Base-by-base conservation (phyloP, 2,113 vertebrate genomes). In the Patagioenas fasciata region DNA sequence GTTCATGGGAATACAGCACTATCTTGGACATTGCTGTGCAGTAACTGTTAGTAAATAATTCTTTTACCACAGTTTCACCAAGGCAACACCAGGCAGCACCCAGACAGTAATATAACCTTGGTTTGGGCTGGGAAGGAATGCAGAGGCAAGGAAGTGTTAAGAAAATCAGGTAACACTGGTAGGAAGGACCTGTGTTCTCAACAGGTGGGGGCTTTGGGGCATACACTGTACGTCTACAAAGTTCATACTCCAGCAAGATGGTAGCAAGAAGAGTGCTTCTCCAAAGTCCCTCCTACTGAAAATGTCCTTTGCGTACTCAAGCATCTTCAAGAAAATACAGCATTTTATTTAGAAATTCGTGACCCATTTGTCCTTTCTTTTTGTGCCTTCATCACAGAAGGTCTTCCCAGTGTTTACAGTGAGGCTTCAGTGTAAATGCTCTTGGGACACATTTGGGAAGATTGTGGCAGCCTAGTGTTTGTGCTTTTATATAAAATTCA, bases 371-470 rank as follows among this genome's bases (percentile, higher is more conserved):
- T 44, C 38, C 26, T 60, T 74, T 32, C 26, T 72, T 82, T 67
- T 61, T 56, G 28, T 23, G 18, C 38, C 21, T 93, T 47, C 44
- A 50, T 15, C 80, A 47, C 29, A 56, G 58, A 34, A 47, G 34
- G 32, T 26, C 7, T 64, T 51, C 38, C 32, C 28, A 17, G 1
- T 28, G 1, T 53, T 70, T 88, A 20, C n/a, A 62, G 50, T 4
- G 15, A 44, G 29, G 23, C 44, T 73, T 29, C 51, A 42, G 5
- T 17, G 21, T 16, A n/a, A 53, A 16, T 23, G 7, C 11, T 31
- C 34, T 23, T 0, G 3, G 44, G 34, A 10, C 20, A 21, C 8
- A 0, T 28, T 48, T 50, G 24, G 10, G 19, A n/a, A 70, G 28
- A 40, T 34, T 53, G 58, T 44, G 26, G 24, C 53, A 80, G 50